Evolutionary conservation across 2,113 vertebrate species (phyloP), one percentile per base, ranked within the genome.

Genomic region (Hylia prasina): DNA sequence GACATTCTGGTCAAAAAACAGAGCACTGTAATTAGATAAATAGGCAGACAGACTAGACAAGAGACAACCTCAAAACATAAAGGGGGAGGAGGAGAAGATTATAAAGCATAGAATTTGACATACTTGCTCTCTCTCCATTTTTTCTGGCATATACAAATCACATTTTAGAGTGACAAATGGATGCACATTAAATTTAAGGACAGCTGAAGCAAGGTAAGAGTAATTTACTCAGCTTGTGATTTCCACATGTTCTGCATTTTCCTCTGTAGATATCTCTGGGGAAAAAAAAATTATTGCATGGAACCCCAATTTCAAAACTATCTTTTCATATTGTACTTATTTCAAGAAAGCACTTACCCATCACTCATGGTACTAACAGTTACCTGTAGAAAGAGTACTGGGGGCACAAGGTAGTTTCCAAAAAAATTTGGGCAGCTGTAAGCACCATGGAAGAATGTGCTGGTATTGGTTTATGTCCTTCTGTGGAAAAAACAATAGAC

Each of bases 21-120:
- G 60, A 88, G 63, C 7, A 60, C 63, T 89, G 63, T 82, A 93
- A 90, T 96, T 87, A 97, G 42, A 72, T 87, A 89, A 91, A 82
- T 13, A 80, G 50, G 45, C 73, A 93, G 81, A 70, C 37, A 94
- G 91, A 53, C 78, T 73, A 85, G 42, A 30, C 63, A 76, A 75
- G 61, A 91, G 42, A 76, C 35, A 82, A 73, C 63, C 68, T 90
- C 75, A 82, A 65, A 93, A 82, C 58, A 57, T 40, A 85, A 69
- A 91, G 45, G 48, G 33, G 84, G 87, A 91, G 77, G 80, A 95
- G 71, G 21, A 94, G 57, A 69, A 91, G 70, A 72, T 77, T 91
- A 60, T 90, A 96, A 94, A 96, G 45, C 63, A 91, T 6, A 30
- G 35, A 82, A 60, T 66, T 86, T 96, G 30, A 90, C 68, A 86